Evolutionary conservation across 2,113 vertebrate genomes (phyloP), one percentile per base, ranked within the genome.

Genomic region (Epinephelus fuscoguttatus): DNA sequence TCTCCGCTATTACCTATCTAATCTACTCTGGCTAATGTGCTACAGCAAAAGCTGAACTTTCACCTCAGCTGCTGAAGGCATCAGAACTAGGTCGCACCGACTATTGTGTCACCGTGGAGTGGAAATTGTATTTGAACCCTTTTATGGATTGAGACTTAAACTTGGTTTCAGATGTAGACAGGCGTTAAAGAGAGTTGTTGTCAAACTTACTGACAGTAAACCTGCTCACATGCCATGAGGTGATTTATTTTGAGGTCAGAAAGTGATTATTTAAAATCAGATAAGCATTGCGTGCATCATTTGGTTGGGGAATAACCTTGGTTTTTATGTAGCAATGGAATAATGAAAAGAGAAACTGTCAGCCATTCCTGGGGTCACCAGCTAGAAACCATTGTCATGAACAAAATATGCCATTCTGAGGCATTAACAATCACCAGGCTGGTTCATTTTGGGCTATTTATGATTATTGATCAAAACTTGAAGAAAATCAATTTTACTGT

Each of bases 401-500:
- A 11, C 3, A 23, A 5, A 19, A 33, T 30, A 33, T 15, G 0
- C 17, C 25, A 64, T 4, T 40, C 19, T n/a, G 25, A 15, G 14
- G 19, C 53, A 30, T 55, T 25, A 17, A 60, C 6, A 2, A 13
- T 42, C 56, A 59, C 40, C 40, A 18, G 4, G 14, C 21, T 40
- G 6, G 13, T 23, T 8, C 57, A 74, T 13, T 45, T 30, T n/a
- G 0, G 5, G 7, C 23, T 5, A 17, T 57, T 18, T 13, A 33
- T 49, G 25, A 33, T 50, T 68, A 68, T 59, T 49, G 60, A 49
- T 78, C 57, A 30, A 47, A 45, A 25, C 6, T 25, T 27, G 14
- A 56, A 45, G 37, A 17, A n/a, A n/a, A 77, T 77, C 74, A 21
- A 66, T 74, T 9, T 10, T 66, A 37, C 47, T 47, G 40, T 59